Evolutionary conservation across 1,140 invertebrate genomes (phyloP).

Genomic region (Drosophila kanapiae): DNA sequence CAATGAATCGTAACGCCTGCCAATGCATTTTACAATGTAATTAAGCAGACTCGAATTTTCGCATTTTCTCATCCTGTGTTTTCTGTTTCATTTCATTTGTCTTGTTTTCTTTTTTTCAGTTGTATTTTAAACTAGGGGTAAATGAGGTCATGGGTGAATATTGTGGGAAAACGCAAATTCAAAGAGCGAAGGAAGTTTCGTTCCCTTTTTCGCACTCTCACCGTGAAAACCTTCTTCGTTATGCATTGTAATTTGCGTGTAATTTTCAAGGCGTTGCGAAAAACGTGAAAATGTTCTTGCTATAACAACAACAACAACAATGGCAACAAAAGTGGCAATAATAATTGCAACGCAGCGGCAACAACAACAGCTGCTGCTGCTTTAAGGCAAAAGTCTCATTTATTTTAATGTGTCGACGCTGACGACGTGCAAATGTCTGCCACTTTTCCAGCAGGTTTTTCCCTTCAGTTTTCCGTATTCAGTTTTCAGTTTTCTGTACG

Average conservation of each 20-base stretch:
- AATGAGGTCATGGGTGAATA: conserved; percentile 23
- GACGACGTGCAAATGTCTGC: conserved; percentile 81
- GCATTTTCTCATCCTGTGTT: conserved; percentile 7
- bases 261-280: conserved; percentile 68
- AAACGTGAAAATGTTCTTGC: conserved; percentile 69
- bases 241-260: conserved; percentile 79
- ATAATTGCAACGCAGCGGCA: conserved; percentile 35
- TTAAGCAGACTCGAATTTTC: conserved; percentile 39
- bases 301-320: conserved; percentile 35
- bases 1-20: conserved; percentile 37
- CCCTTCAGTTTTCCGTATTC: conserved; percentile 33
- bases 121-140: conserved; percentile 19
- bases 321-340: conserved; percentile 33
- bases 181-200: conserved; percentile 18
- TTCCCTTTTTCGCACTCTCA: conserved; percentile 26
- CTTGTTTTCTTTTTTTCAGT: background rate
- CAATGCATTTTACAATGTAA: conserved; percentile 68
- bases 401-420: conserved; percentile 81
- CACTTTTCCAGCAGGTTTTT: conserved; percentile 71
- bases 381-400: conserved; percentile 79
- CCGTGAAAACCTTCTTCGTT: conserved; percentile 51
- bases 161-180: conserved; percentile 22
- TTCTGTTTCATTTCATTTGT: background rate
- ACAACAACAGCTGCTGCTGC: conserved; percentile 42
- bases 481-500: conserved; percentile 21